Base-by-base conservation (phyloP, 2,888 invertebrate species). In the Cordilura impudica region DNA sequence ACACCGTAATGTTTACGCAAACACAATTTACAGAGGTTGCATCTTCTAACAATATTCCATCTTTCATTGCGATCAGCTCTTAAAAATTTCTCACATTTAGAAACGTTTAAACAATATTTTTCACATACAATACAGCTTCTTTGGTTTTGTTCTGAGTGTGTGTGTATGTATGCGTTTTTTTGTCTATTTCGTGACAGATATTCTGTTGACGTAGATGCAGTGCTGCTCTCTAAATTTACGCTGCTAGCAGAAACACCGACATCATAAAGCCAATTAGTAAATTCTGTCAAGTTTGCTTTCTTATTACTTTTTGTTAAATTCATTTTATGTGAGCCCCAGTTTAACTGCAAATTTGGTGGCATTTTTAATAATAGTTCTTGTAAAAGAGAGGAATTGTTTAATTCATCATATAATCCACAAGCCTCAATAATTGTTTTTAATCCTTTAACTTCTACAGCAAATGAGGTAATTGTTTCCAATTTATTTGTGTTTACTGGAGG, bases 351-450 rank as follows among this genome's bases (percentile, higher is more conserved):
- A 31, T 47, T 21, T 31, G 66, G 16, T 45, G 74, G 61, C 5
- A 74, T 7, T 74, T 74, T 74, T 0, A 4, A 5, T 29, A 67
- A 31, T 12, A 67, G 10, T 43, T 74, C 61, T 21, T 67, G 74
- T 5, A 74, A 61, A 18, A 74, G 12, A 8, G 51, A 67, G 3
- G 74, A 74, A 45, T 60, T 67, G 6, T 74, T 60, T 23, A 56
- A 14, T 45, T 61, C 71, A 23, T 61, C 61, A 1, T 26, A 43
- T 18, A 61, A 29, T 8, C 45, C 53, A 54, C 53, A 71, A 1
- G 61, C 51, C 29, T 47, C 47, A 1, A 71, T 71, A n/a, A 43
- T 71, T 18, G 61, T 51, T 43, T 61, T 18, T 8, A 71, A 26
- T 2, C 61, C 29, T 45, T 71, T 61, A 2, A 71, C 54, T 23